Base-by-base conservation (phyloP, 2,797 vertebrate genomes). In the Crax fasciolata region DNA sequence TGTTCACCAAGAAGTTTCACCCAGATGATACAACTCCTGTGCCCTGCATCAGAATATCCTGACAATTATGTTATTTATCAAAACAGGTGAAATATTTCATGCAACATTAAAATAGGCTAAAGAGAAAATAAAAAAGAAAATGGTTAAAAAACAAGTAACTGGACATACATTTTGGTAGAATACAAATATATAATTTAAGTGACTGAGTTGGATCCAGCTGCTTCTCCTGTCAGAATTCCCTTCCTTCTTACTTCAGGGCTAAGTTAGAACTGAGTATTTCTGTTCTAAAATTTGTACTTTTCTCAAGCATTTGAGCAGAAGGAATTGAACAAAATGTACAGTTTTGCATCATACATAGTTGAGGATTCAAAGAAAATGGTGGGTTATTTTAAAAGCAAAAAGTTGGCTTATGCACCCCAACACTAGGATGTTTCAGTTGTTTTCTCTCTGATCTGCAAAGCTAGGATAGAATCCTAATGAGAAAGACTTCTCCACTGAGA, bases 391-490 rank as follows among this genome's bases (percentile, higher is more conserved):
- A 74, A 77, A 93, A 91, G 71, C 20, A 41, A 87, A 79, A 67
- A 49, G 2, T 38, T 83, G 54, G 25, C 44, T 32, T 72, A 43
- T 1, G 1, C 25, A 76, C 28, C 30, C 30, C 78, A 68, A 75
- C 14, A 28, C 21, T 28, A 12, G 9, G 39, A 84, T 48, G 38
- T 82, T 86, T 92, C 66, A 75, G 76, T 46, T 65, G 43, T 72
- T 88, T 71, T 72, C 39, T 32, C 79, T 86, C 71, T 93, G 73
- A 91, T 86, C 94, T 93, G 43, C 30, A 91, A 49, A 84, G 70
- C 63, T 59, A 48, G 79, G 24, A 46, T 41, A 51, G 79, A 93
- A 94, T 96, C 68, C 58, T 88, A 84, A 90, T 55, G 51, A 76
- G 58, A 81, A 75, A 61, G 21, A 62, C 62, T 92, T 94, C 51